Base-by-base conservation (phyloP, 2,888 invertebrate genomes). In the Leucophora obtusa region DNA sequence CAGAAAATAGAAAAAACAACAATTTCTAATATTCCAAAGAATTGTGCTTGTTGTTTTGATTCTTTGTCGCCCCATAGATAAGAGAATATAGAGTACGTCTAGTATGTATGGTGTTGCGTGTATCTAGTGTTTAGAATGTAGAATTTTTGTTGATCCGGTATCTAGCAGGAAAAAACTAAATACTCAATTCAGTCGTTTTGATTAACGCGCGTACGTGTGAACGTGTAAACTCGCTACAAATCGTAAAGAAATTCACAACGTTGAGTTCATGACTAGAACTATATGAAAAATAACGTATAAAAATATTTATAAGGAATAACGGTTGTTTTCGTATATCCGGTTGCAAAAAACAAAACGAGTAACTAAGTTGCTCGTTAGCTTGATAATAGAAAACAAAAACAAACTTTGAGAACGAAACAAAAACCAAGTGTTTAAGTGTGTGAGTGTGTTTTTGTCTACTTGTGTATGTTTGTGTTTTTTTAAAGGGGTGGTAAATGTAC, bases 171-270 rank as follows among this genome's bases (percentile, higher is more conserved):
- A 82, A 83, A 85, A 85, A 84, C 83, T 82, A 85, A 86, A 85
- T 85, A 83, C 86, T 84, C 70, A 84, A 83, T 85, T 86, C 85
- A 86, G 83, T 83, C 68, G 68, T 85, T 74, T 77, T 69, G 21
- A 54, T 68, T 33, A 62, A 66, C 53, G 71, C 71, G 77, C 77
- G 59, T 66, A 72, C 50, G 66, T 60, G 18, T 72, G 71, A 72
- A 60, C 59, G 66, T 54, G 50, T 54, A 53, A 66, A 66, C 50
- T 65, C 59, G 70, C 65, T 77, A 53, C 15, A 15, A 58, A 1
- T 5, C 2, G n/a, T 5, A 47, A 28, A 43, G 38, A 65, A 65
- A 62, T 47, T 33, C 53, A 28, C 28, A 43, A 53, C 51, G 50
- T 62, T 68, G 53, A 47, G 38, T 54, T 74, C 53, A 38, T 8